These are phyloP conservation scores for Apostichopus japonicus DNA, from an alignment of 35 echinoderm and acorn worm species.

Conservation along the genomic window DNA sequence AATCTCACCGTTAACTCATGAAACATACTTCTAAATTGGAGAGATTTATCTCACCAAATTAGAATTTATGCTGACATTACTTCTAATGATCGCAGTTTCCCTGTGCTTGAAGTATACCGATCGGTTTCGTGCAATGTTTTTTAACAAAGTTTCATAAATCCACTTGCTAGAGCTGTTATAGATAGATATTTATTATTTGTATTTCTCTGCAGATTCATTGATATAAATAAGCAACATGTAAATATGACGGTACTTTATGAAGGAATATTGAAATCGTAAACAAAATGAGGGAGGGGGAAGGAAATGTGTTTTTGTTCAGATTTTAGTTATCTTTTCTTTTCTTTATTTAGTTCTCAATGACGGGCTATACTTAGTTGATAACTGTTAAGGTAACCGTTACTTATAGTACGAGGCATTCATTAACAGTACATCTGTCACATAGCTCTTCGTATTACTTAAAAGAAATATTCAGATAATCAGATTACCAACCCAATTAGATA, in stretches of 20 bases:
- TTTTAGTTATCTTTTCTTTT: too few species aligned
- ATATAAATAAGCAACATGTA: conserved; percentile 5
- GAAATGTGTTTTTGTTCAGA: too few species aligned
- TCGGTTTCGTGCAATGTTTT: not conserved
- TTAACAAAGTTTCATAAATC: not conserved
- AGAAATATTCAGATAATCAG: too few species aligned
- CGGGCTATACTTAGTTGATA: too few species aligned
- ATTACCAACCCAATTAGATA: too few species aligned
- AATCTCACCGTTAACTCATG: not conserved
- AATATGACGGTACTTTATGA: not conserved
- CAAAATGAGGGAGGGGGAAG: not conserved
- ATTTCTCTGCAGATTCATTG: not conserved
- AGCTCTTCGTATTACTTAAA: too few species aligned
- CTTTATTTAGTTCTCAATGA: too few species aligned
- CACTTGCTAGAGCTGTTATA: not conserved
- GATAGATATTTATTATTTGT: not conserved
- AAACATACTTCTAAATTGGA: conserved; percentile 7
- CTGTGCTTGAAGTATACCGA: not conserved
- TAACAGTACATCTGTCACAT: too few species aligned
- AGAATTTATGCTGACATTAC: conserved; percentile 8
- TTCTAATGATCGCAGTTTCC: not conserved
- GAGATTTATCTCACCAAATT: conserved; percentile 19
- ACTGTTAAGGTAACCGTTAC: too few species aligned
- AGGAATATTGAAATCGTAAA: not conserved
- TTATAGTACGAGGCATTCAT: too few species aligned